Base-by-base conservation (phyloP, 2,797 vertebrate species). In the Gobionotothen gibberifrons region DNA sequence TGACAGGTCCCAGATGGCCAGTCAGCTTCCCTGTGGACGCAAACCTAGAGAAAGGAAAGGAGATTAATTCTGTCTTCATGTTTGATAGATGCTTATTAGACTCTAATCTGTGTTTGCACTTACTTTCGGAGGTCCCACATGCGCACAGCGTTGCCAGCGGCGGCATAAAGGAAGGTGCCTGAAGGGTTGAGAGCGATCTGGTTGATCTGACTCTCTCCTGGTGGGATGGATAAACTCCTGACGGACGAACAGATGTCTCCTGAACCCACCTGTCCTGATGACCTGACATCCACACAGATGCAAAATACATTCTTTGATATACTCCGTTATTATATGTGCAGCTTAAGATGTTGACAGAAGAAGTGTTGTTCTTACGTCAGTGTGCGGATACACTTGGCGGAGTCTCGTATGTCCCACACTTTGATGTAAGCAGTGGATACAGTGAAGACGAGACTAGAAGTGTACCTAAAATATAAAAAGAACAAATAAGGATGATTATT, bases 51-150 rank as follows among this genome's bases (percentile, higher is more conserved):
- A 62, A 46, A 46, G 29, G 26, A 16, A 53, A 59, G 2, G 8
- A 55, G 10, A 56, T 77, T 9, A 5, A 17, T 11, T 40, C 1
- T 21, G 2, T 26, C 6, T 2, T 0, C 53, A 26, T 22, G 13
- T 3, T 19, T 59, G 3, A 22, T 5, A 49, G 67, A 17, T 1
- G 1, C 5, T 32, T 63, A 7, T 40, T 7, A 2, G 11, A 58
- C 10, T 42, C 26, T 4, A 9, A 11, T 55, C 2, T 36, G 1
- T 16, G 22, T 29, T 11, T 15, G 1, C 9, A 57, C 85, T 17
- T 93, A 99, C 98, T 96, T 98, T 90, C 97, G 97, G 40, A 99
- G 94, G 82, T 99, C 98, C 98, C 98, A 99, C 97, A 98, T 99
- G 79, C 98, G 95, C 65, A 99, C 97, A 8, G 96, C 93, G 52